These are phyloP conservation scores for Sebastes trivittatus DNA, from an alignment of 2,797 vertebrate genomes.

Conservation along the genomic window DNA sequence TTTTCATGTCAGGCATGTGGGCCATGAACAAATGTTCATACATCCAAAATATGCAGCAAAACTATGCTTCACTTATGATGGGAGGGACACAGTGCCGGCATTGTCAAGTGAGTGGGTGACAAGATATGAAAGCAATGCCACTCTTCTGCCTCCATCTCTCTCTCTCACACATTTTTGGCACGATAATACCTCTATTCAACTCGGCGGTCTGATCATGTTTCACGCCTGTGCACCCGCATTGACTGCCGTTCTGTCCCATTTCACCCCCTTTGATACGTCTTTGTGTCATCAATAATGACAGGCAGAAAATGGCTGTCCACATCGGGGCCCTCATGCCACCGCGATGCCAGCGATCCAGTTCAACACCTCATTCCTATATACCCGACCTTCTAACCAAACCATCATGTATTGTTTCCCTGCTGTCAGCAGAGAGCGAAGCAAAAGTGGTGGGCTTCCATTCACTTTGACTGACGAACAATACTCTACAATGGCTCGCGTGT, in stretches of 20 bases:
- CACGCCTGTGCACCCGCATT: conserved; percentile 60
- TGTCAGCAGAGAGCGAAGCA: conserved; percentile 36
- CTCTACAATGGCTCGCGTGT: conserved; percentile 26
- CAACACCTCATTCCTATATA: conserved; percentile 2
- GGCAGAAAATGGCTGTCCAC: conserved; percentile 53
- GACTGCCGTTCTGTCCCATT: conserved; percentile 56
- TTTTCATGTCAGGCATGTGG: conserved; percentile 23
- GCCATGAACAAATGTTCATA: conserved; percentile 54
- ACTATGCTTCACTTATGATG: conserved; percentile 26
- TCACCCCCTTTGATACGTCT: conserved; percentile 55
- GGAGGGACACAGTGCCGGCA: conserved; percentile 41
- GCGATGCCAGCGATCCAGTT: conserved; percentile 18
- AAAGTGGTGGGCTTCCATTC: conserved; percentile 46
- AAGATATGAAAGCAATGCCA: conserved; percentile 70
- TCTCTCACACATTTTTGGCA: conserved; percentile 45
- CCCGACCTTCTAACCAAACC: not conserved
- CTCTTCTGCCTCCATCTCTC: conserved; percentile 40
- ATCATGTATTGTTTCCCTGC: conserved; percentile 20
- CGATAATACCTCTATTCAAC: conserved; percentile 67
- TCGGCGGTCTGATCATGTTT: conserved; percentile 69
- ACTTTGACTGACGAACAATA: conserved; percentile 43
- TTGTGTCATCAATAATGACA: conserved; percentile 63
- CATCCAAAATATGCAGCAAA: conserved; percentile 50
- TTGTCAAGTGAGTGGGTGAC: conserved; percentile 69
- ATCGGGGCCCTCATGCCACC: conserved; percentile 24